These are phyloP conservation scores for Octomys mimax DNA, from an alignment of 2,797 vertebrate genomes.

Conservation along the genomic window DNA sequence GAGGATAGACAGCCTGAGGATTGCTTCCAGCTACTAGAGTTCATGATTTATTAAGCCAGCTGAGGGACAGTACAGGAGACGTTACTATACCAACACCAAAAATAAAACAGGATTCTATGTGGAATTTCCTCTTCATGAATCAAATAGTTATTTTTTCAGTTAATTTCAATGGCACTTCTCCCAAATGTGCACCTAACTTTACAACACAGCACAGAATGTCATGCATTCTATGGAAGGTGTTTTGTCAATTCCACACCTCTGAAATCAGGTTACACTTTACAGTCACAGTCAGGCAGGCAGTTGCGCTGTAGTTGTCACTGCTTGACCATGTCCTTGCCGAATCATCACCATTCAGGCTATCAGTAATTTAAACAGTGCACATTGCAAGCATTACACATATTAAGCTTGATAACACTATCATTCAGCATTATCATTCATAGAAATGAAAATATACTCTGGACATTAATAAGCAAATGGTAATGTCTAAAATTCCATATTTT, in stretches of 20 bases:
- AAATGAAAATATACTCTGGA: background rate
- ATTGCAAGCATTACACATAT: background rate
- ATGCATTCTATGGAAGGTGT: background rate
- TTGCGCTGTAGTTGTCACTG: background rate
- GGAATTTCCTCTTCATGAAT: slow-evolving; percentile 36
- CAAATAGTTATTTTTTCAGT: background rate
- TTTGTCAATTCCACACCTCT: background rate
- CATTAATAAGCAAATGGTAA: slow-evolving; percentile 4
- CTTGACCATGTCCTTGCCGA: background rate
- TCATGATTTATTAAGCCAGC: background rate
- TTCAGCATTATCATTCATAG: background rate
- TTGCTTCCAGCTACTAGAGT: background rate
- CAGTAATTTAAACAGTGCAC: background rate
- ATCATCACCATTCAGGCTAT: background rate
- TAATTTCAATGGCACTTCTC: background rate
- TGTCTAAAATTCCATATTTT: background rate
- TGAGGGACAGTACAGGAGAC: background rate
- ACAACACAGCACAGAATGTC: background rate
- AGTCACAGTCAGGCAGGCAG: background rate
- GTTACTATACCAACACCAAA: background rate
- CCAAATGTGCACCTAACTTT: background rate
- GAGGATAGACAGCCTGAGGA: background rate
- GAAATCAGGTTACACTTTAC: background rate
- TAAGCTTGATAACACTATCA: background rate
- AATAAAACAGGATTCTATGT: background rate